Evolutionary conservation across 2,888 invertebrate species (phyloP).

Genomic region (Trissolcus brochymenae): DNA sequence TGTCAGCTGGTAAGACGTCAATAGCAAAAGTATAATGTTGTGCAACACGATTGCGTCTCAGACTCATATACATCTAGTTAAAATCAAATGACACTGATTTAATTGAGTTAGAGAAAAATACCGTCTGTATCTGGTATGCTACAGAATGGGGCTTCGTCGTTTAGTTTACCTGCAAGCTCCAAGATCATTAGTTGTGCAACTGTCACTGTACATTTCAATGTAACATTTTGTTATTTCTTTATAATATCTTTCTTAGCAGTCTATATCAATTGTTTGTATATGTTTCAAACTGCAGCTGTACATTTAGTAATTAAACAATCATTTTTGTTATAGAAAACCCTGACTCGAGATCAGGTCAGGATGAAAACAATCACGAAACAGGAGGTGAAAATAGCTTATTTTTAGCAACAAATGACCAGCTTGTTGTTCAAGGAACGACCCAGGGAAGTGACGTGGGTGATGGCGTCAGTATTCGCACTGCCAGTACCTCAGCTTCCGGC

Average conservation of each 20-base stretch:
- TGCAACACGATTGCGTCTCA: slow-evolving; percentile 38
- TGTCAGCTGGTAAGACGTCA: slow-evolving; percentile 68
- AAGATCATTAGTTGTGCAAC: slow-evolving; percentile 35
- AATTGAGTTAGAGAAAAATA: slow-evolving; percentile 68
- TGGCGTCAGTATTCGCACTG: slow-evolving; percentile 72
- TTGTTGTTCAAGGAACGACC: slow-evolving; percentile 66
- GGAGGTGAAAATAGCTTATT: slow-evolving; percentile 63
- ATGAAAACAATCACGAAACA: slow-evolving; percentile 68
- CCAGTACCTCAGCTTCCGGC: slow-evolving; percentile 73
- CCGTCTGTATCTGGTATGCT: slow-evolving; percentile 70
- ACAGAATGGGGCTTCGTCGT: slow-evolving; percentile 70
- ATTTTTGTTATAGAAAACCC: slow-evolving; percentile 64
- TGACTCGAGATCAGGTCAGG: slow-evolving; percentile 68
- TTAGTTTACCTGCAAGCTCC: slow-evolving; percentile 60
- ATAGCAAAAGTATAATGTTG: slow-evolving; percentile 50
- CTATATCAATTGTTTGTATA: neutral
- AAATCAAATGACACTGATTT: slow-evolving; percentile 66
- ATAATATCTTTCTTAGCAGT: neutral
- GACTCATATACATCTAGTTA: slow-evolving; percentile 54
- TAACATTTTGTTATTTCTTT: neutral
- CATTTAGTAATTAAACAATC: neutral
- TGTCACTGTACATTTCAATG: neutral
- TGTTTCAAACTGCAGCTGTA: neutral
- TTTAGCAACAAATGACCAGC: slow-evolving; percentile 66
- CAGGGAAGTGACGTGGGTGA: slow-evolving; percentile 72